phyloP scores from a whole-genome alignment of 2,888 invertebrate genomes.

The Drosophila austrosaltans region DNA sequence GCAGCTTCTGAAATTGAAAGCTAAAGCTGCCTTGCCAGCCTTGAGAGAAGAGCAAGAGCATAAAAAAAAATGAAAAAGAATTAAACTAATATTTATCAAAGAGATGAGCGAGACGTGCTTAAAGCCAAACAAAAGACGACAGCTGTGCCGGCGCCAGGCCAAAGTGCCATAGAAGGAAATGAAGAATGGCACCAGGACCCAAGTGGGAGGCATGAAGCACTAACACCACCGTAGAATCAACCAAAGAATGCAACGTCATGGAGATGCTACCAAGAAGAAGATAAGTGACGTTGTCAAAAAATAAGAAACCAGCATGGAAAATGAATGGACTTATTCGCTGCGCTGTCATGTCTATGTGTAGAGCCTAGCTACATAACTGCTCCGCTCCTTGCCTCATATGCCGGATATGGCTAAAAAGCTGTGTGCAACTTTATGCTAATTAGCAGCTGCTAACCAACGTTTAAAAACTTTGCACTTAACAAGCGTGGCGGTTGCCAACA shows the following conservation, averaged over 20 bases:
- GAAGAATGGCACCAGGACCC: slow-evolving; percentile 31
- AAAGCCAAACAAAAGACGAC: slow-evolving; percentile 68
- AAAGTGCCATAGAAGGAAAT: slow-evolving; percentile 45
- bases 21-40: slow-evolving; percentile 26
- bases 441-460: slow-evolving; percentile 61
- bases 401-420: slow-evolving; percentile 45
- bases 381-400: neutral
- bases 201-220: slow-evolving; percentile 12
- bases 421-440: slow-evolving; percentile 69
- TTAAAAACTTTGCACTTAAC: slow-evolving; percentile 48
- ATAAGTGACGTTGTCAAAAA: slow-evolving; percentile 56
- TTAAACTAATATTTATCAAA: slow-evolving; percentile 79
- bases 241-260: slow-evolving; percentile 61
- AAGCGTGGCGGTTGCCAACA: neutral
- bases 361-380: neutral
- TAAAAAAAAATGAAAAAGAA: slow-evolving; percentile 38
- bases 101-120: slow-evolving; percentile 69
- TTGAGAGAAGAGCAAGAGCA: slow-evolving; percentile 28
- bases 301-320: slow-evolving; percentile 29
- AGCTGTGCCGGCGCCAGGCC: slow-evolving; percentile 60
- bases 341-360: slow-evolving; percentile 20
- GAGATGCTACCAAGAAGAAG: slow-evolving; percentile 34
- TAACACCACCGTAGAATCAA: slow-evolving; percentile 28
- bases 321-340: slow-evolving; percentile 43
- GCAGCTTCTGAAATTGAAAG: slow-evolving; percentile 21